Conservation (phyloP, 2,113 vertebrate genomes). For the Microtus richardsoni region DNA sequence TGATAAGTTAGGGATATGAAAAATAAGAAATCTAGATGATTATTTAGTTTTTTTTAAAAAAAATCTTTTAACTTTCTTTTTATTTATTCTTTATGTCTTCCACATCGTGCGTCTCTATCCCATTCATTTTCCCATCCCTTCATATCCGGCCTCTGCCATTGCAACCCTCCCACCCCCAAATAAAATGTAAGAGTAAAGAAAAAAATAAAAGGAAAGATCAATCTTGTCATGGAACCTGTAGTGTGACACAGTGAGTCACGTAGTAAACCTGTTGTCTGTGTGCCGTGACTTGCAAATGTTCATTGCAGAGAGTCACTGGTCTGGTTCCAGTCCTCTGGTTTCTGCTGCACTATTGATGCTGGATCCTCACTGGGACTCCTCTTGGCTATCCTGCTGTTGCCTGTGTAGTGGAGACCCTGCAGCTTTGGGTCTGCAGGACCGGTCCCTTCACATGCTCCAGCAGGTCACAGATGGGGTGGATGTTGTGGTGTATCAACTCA, state of each 20-base stretch:
- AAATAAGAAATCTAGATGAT: conserved; percentile 54
- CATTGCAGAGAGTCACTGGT: background rate
- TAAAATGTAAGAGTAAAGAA: too few species aligned
- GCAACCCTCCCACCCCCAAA: background rate
- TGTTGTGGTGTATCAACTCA: background rate
- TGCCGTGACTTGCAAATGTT: background rate
- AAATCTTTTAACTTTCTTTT: background rate
- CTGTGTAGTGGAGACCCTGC: background rate
- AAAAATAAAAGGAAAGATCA: background rate
- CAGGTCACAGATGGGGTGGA: background rate
- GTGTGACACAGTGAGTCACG: background rate
- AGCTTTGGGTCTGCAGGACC: background rate
- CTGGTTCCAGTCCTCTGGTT: background rate
- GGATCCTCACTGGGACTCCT: background rate
- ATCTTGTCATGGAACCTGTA: background rate
- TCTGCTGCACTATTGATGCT: background rate
- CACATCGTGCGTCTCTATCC: background rate
- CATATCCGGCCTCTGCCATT: background rate
- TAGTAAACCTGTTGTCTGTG: background rate
- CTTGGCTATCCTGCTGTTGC: background rate
- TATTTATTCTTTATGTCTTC: background rate
- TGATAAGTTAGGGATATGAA: conserved; percentile 54
- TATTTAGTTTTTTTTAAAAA: too few species aligned
- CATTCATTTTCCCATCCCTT: background rate
- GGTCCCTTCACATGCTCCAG: background rate